Evolutionary conservation across 2,888 invertebrate genomes (phyloP).

Genomic region (Autographa gamma): DNA sequence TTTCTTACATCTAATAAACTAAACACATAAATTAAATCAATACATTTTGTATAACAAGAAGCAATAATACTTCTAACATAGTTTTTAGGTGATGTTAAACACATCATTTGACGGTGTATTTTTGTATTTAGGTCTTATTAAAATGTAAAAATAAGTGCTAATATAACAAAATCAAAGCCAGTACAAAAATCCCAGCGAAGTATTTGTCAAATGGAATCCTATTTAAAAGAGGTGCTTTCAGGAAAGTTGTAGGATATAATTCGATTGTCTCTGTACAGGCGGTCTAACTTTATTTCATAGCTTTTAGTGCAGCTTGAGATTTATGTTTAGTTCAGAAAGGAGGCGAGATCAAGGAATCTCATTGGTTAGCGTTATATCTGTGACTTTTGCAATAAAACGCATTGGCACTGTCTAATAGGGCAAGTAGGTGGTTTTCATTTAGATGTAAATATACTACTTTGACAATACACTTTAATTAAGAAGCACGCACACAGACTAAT

Average conservation of each 20-base stretch:
- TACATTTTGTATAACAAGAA: too few relatives aligned
- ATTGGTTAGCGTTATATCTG: background rate
- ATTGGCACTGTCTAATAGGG: too few relatives aligned
- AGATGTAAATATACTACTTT: too few relatives aligned
- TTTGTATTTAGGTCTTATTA: too few relatives aligned
- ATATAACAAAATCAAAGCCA: background rate
- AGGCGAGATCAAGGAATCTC: background rate
- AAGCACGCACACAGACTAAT: too few relatives aligned
- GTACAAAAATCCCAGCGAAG: background rate
- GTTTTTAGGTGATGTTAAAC: too few relatives aligned
- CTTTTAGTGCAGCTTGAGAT: slow-evolving; percentile 4
- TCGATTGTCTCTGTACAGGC: background rate
- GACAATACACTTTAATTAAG: too few relatives aligned
- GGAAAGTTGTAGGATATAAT: slow-evolving; percentile 12
- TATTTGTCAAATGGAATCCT: background rate
- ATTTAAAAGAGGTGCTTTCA: background rate
- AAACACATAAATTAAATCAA: too few relatives aligned
- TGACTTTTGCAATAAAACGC: background rate
- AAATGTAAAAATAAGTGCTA: slow-evolving; percentile 9
- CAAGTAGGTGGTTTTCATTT: too few relatives aligned
- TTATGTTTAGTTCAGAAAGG: background rate
- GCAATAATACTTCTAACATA: too few relatives aligned
- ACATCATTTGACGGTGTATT: too few relatives aligned
- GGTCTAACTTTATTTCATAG: slow-evolving; percentile 6
- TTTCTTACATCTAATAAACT: too few relatives aligned